phyloP scores from a whole-genome alignment of 2,797 vertebrate species.

The Sciaenops ocellatus region DNA sequence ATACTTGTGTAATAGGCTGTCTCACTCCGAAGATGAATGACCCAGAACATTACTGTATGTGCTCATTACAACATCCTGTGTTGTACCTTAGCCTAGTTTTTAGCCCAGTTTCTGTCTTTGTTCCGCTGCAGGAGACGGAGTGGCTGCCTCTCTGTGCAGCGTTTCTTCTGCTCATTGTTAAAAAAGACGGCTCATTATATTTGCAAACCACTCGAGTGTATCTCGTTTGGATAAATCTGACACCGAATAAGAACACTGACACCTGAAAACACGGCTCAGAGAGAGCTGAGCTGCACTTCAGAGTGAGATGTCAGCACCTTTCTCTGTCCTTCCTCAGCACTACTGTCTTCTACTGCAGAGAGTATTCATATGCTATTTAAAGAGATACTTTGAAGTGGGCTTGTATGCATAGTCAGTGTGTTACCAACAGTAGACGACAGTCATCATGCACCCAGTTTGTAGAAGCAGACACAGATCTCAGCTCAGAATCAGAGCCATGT shows the following conservation, averaged over 20 bases:
- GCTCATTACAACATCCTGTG: conserved; percentile 36
- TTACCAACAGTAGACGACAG: too few relatives aligned
- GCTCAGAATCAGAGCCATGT: too few relatives aligned
- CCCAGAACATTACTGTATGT: conserved; percentile 32
- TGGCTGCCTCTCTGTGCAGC: neutral
- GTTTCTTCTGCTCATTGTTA: conserved; percentile 1
- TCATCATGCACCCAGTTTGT: too few relatives aligned
- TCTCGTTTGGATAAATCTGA: neutral
- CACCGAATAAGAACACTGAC: too few relatives aligned
- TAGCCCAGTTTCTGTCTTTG: conserved; percentile 31
- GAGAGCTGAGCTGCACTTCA: neutral
- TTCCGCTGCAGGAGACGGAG: neutral
- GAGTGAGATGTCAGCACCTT: neutral
- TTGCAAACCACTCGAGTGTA: neutral
- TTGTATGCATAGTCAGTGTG: too few relatives aligned
- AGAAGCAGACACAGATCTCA: too few relatives aligned
- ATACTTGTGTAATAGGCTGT: neutral
- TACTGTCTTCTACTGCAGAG: neutral
- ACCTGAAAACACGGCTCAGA: neutral
- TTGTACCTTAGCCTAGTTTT: conserved; percentile 36
- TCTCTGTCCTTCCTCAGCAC: neutral
- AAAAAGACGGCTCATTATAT: conserved; percentile 9
- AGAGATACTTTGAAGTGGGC: too few relatives aligned
- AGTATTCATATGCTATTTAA: neutral
- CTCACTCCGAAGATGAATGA: conserved; percentile 19